phyloP scores from a whole-genome alignment of 2,797 vertebrate species.

The Rallus crepitans region DNA sequence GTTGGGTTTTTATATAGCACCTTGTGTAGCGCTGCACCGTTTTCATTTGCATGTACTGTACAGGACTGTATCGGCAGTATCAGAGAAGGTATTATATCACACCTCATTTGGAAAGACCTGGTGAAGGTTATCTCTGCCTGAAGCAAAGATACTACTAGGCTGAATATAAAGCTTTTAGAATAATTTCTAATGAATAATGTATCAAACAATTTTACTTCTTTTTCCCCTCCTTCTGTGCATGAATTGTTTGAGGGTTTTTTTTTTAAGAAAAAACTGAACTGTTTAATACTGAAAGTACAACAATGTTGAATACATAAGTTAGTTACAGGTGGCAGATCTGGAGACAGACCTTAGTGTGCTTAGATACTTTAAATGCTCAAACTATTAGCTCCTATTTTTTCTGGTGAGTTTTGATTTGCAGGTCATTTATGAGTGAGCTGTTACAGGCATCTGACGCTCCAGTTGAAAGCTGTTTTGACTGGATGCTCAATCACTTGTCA shows the following conservation, averaged over 20 bases:
- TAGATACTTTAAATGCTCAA: neutral
- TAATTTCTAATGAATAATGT: neutral
- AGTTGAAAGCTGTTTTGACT: neutral
- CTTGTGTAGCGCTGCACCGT: neutral
- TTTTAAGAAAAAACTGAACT: neutral
- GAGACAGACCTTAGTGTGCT: neutral
- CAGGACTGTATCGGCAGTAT: neutral
- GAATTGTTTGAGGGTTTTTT: neutral
- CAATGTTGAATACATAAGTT: neutral
- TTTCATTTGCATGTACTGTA: neutral
- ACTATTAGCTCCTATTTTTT: neutral
- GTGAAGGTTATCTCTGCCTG: slow-evolving; percentile 25
- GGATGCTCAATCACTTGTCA: neutral
- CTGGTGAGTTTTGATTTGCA: neutral
- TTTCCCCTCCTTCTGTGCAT: neutral
- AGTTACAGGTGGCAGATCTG: neutral
- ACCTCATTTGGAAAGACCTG: neutral
- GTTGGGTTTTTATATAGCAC: neutral
- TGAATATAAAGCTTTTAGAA: neutral
- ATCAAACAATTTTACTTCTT: neutral
- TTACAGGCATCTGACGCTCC: neutral
- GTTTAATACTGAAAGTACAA: neutral
- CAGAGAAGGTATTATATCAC: neutral
- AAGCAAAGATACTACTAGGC: neutral
- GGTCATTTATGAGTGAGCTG: neutral